phyloP scores from a whole-genome alignment of 2,888 invertebrate genomes.

The Meganola albula region DNA sequence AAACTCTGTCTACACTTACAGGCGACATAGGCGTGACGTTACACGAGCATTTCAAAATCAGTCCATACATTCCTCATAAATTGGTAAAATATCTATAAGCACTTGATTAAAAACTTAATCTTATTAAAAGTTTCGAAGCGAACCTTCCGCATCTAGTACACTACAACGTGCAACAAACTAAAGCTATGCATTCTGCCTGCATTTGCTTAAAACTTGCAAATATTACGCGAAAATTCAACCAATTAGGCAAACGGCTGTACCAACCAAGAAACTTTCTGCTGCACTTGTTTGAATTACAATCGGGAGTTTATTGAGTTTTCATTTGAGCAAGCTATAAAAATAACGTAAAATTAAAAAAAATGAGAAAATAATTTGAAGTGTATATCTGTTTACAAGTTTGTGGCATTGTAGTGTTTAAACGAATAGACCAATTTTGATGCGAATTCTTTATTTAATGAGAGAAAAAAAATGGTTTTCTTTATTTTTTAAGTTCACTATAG shows the following conservation, averaged over 20 bases:
- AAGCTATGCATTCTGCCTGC: constrained; percentile 38
- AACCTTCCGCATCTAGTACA: constrained; percentile 37
- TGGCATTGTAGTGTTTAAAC: no score
- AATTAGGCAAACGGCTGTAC: constrained; percentile 59
- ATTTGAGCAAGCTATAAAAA: no score
- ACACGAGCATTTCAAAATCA: no score
- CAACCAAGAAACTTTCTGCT: constrained; percentile 50
- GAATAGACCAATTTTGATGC: no score
- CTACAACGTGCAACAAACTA: constrained; percentile 29
- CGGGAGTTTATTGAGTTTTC: constrained; percentile 54
- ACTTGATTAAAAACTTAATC: constrained; percentile 28
- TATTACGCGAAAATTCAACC: constrained; percentile 60
- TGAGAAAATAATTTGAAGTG: constrained; percentile 13
- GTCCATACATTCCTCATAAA: no score
- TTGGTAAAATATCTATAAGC: constrained; percentile 1
- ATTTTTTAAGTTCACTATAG: no score
- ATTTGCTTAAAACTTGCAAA: constrained; percentile 62
- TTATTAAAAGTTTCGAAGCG: constrained; percentile 36
- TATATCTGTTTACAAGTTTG: constrained; percentile 7
- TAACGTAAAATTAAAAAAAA: no score
- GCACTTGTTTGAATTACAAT: constrained; percentile 46
- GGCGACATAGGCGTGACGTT: no score
- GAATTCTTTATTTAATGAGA: no score
- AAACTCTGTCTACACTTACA: no score
- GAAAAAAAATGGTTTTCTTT: no score